Conservation (phyloP, 2,888 invertebrate species). For the Leucophenga montana region DNA sequence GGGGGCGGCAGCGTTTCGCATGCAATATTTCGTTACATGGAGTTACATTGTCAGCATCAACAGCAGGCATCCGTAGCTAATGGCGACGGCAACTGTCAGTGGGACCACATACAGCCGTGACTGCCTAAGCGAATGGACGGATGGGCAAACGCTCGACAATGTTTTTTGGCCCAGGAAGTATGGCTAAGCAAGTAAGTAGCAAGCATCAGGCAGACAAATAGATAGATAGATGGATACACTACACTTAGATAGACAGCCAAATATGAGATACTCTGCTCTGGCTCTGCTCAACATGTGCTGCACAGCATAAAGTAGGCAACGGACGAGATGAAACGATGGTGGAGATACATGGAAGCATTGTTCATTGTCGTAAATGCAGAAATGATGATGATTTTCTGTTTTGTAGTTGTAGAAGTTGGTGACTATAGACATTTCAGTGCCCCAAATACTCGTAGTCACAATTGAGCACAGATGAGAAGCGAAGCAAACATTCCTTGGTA, state of each 20-base stretch:
- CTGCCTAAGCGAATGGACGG: background rate
- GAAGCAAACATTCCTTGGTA: conserved; percentile 36
- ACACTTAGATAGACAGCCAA: too few relatives aligned
- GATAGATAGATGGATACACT: too few relatives aligned
- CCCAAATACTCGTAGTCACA: conserved; percentile 5
- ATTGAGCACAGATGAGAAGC: conserved; percentile 29
- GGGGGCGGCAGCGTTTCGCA: conserved; percentile 46
- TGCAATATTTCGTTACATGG: conserved; percentile 54
- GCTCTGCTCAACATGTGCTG: conserved; percentile 30
- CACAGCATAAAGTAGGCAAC: background rate
- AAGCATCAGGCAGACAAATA: background rate
- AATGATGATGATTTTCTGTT: conserved; percentile 58
- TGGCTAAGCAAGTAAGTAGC: background rate
- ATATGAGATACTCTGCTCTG: background rate
- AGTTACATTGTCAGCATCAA: conserved; percentile 50
- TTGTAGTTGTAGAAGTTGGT: conserved; percentile 30
- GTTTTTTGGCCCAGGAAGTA: too few relatives aligned
- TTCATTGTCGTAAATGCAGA: conserved; percentile 51
- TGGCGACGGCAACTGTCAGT: background rate
- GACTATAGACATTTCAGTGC: conserved; percentile 12
- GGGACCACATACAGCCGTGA: background rate
- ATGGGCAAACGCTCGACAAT: too few relatives aligned
- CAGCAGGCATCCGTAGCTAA: conserved; percentile 61
- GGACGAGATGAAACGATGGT: background rate
- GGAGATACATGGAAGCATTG: background rate